Evolutionary conservation across 2,113 vertebrate genomes (phyloP).

Genomic region (Pituophis catenifer): DNA sequence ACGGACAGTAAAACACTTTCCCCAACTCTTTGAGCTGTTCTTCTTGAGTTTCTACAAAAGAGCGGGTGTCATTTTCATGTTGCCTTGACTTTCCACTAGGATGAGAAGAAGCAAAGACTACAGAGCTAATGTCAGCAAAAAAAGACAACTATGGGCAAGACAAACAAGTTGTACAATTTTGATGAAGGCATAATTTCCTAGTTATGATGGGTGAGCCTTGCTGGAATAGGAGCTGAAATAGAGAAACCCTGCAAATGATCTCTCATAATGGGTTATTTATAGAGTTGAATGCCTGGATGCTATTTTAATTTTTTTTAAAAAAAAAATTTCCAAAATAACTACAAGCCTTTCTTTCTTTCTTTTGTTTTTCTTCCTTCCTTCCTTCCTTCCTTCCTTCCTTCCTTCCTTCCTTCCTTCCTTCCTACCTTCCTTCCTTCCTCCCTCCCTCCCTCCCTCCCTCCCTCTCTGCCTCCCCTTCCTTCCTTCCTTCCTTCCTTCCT

Average conservation of each 20-base stretch:
- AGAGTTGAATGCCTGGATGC: constrained; percentile 33
- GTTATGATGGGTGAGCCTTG: not conserved
- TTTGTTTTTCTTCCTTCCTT: too few relatives aligned
- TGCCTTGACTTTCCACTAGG: not conserved
- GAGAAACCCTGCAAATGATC: constrained; percentile 3
- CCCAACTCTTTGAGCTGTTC: not conserved
- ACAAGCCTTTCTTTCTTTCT: too few relatives aligned
- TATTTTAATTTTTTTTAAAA: constrained; percentile 46
- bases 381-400: too few relatives aligned
- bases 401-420: too few relatives aligned
- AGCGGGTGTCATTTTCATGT: not conserved
- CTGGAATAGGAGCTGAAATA: not conserved
- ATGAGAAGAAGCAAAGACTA: not conserved
- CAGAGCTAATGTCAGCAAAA: not conserved
- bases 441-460: too few relatives aligned
- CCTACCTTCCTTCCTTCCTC: too few relatives aligned
- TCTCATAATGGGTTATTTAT: constrained; percentile 17
- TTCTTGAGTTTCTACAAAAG: not conserved
- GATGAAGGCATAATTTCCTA: not conserved
- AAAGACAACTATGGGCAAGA: not conserved
- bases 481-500: too few relatives aligned
- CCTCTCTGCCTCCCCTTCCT: too few relatives aligned
- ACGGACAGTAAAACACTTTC: too few relatives aligned
- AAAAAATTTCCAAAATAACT: too few relatives aligned
- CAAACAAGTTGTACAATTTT: not conserved